A percentile compares a stretch with the other conserved stretches of the same genome.
phyloP scores from a whole-genome alignment of 2,888 invertebrate genomes.

The Schizotus pectinicornis region DNA sequence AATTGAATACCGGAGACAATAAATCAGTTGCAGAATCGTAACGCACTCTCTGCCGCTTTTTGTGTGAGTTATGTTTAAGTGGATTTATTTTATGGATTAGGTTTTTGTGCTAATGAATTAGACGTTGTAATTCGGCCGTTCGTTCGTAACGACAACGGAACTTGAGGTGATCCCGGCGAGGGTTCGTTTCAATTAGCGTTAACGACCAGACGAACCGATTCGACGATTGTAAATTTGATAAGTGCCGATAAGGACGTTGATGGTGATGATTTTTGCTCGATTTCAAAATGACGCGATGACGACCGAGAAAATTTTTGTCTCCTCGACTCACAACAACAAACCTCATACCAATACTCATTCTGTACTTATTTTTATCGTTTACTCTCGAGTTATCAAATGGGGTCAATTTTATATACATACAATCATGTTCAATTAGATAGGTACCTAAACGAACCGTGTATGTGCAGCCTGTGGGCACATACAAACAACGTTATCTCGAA shows the following conservation, averaged over 20 bases:
- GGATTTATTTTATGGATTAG: slow-evolving; percentile 57
- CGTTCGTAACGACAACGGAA: not conserved
- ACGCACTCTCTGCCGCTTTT: slow-evolving; percentile 49
- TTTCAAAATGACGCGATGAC: too few relatives aligned
- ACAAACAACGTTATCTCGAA: too few relatives aligned
- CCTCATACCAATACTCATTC: not conserved
- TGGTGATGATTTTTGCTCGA: too few relatives aligned
- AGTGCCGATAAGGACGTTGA: too few relatives aligned
- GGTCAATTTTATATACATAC: slow-evolving; percentile 2
- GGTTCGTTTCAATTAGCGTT: too few relatives aligned
- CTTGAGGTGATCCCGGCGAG: too few relatives aligned
- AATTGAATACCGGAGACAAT: slow-evolving; percentile 57
- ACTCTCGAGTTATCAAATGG: slow-evolving; percentile 7
- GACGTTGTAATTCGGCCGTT: slow-evolving; percentile 32
- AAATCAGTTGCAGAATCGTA: slow-evolving; percentile 55
- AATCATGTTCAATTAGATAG: not conserved
- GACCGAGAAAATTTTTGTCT: too few relatives aligned
- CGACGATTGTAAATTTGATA: too few relatives aligned
- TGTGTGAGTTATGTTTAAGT: slow-evolving; percentile 53
- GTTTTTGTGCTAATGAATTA: slow-evolving; percentile 56
- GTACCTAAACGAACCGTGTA: slow-evolving; percentile 2
- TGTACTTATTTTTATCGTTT: not conserved
- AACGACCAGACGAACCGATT: too few relatives aligned
- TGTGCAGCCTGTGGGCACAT: too few relatives aligned
- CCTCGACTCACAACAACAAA: too few relatives aligned